These are phyloP conservation scores for Helleia helle DNA, from an alignment of 2,888 invertebrate genomes.

Conservation along the genomic window DNA sequence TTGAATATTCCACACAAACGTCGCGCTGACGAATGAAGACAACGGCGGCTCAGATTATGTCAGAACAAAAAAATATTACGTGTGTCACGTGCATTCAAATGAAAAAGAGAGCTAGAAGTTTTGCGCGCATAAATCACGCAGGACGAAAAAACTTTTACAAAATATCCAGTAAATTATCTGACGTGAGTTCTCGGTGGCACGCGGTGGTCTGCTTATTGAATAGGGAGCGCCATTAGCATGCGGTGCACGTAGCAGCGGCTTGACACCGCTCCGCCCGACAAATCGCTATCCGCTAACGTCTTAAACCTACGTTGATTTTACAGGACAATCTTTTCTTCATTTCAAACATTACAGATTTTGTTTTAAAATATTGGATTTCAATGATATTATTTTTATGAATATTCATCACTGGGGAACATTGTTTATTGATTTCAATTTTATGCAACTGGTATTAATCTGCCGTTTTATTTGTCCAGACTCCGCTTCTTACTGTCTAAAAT, in stretches of 20 bases:
- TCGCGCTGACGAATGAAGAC: conserved; percentile 61
- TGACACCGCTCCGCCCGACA: conserved; percentile 22
- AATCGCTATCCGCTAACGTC: conserved; percentile 18
- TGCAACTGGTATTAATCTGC: too few species aligned
- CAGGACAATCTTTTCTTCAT: too few species aligned
- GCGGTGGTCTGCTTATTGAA: conserved; percentile 73
- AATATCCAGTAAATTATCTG: conserved; percentile 74
- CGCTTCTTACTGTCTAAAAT: too few species aligned
- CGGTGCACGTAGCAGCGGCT: conserved; percentile 62
- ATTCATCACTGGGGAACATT: too few species aligned
- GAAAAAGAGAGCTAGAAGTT: conserved; percentile 72
- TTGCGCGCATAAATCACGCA: conserved; percentile 72
- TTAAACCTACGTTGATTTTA: conserved; percentile 1
- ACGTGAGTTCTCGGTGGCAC: conserved; percentile 71
- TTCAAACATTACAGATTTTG: too few species aligned
- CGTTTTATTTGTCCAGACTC: too few species aligned
- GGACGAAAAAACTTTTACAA: conserved; percentile 73
- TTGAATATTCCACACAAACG: conserved; percentile 58
- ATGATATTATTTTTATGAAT: too few species aligned
- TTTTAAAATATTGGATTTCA: too few species aligned
- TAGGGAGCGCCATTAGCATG: conserved; percentile 68
- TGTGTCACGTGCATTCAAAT: conserved; percentile 73
- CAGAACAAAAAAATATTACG: conserved; percentile 69
- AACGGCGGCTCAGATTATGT: conserved; percentile 61
- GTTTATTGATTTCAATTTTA: too few species aligned